phyloP scores from a whole-genome alignment of 92 coral and sea anemone species.

The Actinostola sp. region DNA sequence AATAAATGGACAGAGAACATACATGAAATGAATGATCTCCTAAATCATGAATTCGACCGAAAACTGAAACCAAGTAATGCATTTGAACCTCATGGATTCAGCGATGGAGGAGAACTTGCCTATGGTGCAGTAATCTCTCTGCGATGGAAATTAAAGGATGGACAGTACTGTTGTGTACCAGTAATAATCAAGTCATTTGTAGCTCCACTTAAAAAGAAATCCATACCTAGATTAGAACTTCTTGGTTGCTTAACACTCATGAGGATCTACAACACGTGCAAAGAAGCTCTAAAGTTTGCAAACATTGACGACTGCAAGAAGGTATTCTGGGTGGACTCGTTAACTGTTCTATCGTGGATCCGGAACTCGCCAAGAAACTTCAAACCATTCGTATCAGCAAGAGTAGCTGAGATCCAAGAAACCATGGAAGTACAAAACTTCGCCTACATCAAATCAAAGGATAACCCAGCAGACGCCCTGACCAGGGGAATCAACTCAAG shows the following conservation, averaged over 20 bases:
- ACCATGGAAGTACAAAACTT: slow-evolving; percentile 64
- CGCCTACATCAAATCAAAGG: too few relatives aligned
- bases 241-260: slow-evolving; percentile 55
- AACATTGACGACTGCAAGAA: neutral
- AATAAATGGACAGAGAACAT: too few relatives aligned
- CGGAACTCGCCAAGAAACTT: too few relatives aligned
- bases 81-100: slow-evolving; percentile 53
- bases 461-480: slow-evolving; percentile 69
- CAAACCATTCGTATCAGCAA: too few relatives aligned
- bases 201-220: slow-evolving; percentile 46
- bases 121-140: slow-evolving; percentile 63
- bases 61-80: slow-evolving; percentile 43
- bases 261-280: slow-evolving; percentile 33
- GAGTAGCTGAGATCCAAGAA: too few relatives aligned
- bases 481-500: slow-evolving; percentile 51
- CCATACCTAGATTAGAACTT: slow-evolving; percentile 53
- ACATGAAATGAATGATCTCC: slow-evolving; percentile 10
- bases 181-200: slow-evolving; percentile 57
- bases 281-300: neutral
- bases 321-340: too few relatives aligned
- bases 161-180: slow-evolving; percentile 43
- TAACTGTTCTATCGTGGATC: neutral
- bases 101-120: slow-evolving; percentile 54
- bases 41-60: slow-evolving; percentile 13
- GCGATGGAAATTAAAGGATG: slow-evolving; percentile 48